Evolutionary conservation across 37 sponge, comb jelly and placozoan genomes (phyloP).

Genomic region (Aphrocallistes beatrix): DNA sequence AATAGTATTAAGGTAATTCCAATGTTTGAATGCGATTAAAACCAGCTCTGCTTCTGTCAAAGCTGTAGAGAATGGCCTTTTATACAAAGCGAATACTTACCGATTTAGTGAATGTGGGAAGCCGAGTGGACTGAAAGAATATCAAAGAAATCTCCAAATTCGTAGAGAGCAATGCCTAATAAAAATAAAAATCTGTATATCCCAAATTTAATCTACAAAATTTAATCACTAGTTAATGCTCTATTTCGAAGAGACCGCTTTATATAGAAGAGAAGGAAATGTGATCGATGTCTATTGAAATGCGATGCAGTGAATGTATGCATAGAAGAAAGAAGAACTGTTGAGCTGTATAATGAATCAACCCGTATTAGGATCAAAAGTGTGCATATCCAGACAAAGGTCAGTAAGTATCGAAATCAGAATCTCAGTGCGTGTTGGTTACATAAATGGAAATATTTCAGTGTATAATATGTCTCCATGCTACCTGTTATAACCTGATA

Average conservation of each 20-base stretch:
- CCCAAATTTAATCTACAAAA: neutral
- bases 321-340: neutral
- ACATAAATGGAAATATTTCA: neutral
- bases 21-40: neutral
- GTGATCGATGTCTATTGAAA: neutral
- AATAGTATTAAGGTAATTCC: neutral
- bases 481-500: no score
- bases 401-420: conserved; percentile 6
- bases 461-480: neutral
- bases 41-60: neutral
- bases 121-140: neutral
- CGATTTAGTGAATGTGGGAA: neutral
- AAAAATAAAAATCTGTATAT: conserved; percentile 3
- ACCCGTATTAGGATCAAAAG: neutral
- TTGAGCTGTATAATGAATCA: neutral
- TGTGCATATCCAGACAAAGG: neutral
- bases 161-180: neutral
- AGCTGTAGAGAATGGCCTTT: neutral
- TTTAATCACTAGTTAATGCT: neutral
- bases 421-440: neutral
- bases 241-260: conserved; percentile 12
- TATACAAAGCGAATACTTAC: conserved; percentile 5
- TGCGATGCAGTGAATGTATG: no score
- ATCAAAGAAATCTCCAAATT: neutral
- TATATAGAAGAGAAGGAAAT: neutral